Base-by-base conservation (phyloP, 2,888 invertebrate genomes). In the Pseudococcus jackbeardsleyi region DNA sequence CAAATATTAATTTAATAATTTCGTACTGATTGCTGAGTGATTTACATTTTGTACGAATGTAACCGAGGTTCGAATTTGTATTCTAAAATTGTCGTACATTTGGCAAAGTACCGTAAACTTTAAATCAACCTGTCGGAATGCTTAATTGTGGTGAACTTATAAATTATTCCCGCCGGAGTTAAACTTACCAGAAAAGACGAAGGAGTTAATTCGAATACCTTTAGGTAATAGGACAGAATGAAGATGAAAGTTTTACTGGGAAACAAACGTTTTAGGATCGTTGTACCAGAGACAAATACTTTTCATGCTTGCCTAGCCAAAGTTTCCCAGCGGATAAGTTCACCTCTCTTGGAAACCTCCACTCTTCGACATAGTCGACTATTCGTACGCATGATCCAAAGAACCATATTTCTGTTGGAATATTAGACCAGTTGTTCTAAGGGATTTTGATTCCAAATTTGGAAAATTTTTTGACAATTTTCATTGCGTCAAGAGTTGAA, bases 121-220 rank as follows among this genome's bases (percentile, higher is more conserved):
- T 86, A 86, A 86, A 86, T 86, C 86, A 64, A 86, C 64, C 86
- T 86, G 86, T 86, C 64, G 64, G 86, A 86, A 86, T 86, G 86
- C 86, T 86, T 86, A 86, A 86, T 86, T 86, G 86, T 59, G 86
- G 86, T 64, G 86, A 64, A 86, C 86, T 86, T 86, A 86, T 64
- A 64, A 86, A 86, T 86, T 86, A 59, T 64, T 86, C 86, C 86
- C 86, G 64, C 12, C 19, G 68, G 86, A 86, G 86, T 64, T 33
- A 42, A 86, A 86, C 64, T 86, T 86, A 46, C 48, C 68, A 59
- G 64, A 86, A 64, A 84, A 86, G 86, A 86, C 86, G 86, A 64
- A 86, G 64, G 79, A 46, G 59, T 86, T 86, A 64, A 64, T 86
- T 64, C 86, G 86, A 50, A 84, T 84, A 84, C 84, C 84, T 84